These are phyloP conservation scores for Sarcophaga rosellei DNA, from an alignment of 2,888 invertebrate species.

Conservation along the genomic window DNA sequence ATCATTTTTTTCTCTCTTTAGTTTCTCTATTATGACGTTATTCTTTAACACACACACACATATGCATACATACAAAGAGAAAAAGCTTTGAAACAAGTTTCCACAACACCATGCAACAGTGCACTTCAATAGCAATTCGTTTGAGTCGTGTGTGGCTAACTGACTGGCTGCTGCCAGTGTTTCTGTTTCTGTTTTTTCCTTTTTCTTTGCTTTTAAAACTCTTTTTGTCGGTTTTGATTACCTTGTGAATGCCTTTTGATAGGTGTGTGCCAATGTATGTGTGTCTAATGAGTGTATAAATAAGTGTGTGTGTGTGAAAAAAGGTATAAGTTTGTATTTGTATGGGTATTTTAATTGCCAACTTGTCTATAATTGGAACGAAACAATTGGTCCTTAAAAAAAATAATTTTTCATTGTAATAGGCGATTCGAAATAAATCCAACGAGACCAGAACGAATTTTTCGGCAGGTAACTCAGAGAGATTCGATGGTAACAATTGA, in stretches of 20 bases:
- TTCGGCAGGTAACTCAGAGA: background rate
- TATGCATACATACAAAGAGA: background rate
- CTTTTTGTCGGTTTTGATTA: slow-evolving; percentile 60
- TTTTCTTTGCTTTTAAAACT: slow-evolving; percentile 4
- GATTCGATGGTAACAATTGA: too few species aligned
- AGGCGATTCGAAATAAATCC: background rate
- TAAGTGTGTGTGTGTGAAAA: background rate
- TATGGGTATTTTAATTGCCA: slow-evolving; percentile 39
- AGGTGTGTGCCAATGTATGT: background rate
- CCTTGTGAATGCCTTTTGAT: slow-evolving; percentile 5
- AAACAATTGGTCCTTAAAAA: slow-evolving; percentile 57
- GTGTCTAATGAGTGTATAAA: too few species aligned
- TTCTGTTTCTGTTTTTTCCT: slow-evolving; percentile 8
- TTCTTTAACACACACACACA: background rate
- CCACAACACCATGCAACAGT: slow-evolving; percentile 24
- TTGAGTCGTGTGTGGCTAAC: slow-evolving; percentile 11
- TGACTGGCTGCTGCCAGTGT: background rate
- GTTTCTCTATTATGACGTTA: slow-evolving; percentile 38
- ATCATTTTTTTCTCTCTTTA: slow-evolving; percentile 15
- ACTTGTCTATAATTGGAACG: slow-evolving; percentile 44
- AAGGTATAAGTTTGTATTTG: slow-evolving; percentile 1
- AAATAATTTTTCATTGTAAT: background rate
- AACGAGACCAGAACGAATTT: background rate
- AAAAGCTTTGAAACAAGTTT: too few species aligned
- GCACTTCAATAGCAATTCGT: slow-evolving; percentile 51